Evolutionary conservation across 2,888 invertebrate genomes (phyloP), one percentile per base, ranked within the genome.

Genomic region (Linnaemya tessellans): DNA sequence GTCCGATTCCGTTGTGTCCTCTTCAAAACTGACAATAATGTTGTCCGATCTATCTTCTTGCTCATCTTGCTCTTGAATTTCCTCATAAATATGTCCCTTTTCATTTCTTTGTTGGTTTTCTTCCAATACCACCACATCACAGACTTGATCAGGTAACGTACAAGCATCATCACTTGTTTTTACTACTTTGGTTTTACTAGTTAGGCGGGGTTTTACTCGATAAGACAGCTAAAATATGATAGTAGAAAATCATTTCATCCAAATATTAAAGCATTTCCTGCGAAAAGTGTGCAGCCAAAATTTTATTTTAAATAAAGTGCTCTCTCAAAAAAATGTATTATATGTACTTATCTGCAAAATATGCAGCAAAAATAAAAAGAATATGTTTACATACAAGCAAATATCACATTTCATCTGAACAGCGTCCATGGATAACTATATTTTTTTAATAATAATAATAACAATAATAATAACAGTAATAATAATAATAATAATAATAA

Each of bases 151-250:
- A n/a, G 18, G 10, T 56, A 67, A 18, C 1, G n/a, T n/a, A 15
- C 11, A n/a, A 15, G 35, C 25, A 41, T 60, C 49, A 18, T 62
- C 38, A 30, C 10, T 18, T 9, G 41, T 15, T 54, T 62, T 58
- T 25, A 25, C 2, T 18, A 10, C 11, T 79, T 79, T 79, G 13
- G 51, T 1, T 1, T 43, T 49, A 3, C n/a, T 43, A 20, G 15
- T 3, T 5, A 56, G 13, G 11, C 70, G 62, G 5, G 41, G n/a
- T 54, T 62, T 79, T 30, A 43, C 54, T 41, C 35, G 20, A 20
- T 38, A 54, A 20, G 54, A 62, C 1, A 62, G 79, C 79, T 79
- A 35, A 43, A 77, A 67, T 65, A 20, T 65, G 51, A 64, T 43
- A 9, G 25, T 49, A 30, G n/a, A 22, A 64, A 65, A 30, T 20